Conservation (phyloP, 2,888 invertebrate species). For the Nycteola revayana region DNA sequence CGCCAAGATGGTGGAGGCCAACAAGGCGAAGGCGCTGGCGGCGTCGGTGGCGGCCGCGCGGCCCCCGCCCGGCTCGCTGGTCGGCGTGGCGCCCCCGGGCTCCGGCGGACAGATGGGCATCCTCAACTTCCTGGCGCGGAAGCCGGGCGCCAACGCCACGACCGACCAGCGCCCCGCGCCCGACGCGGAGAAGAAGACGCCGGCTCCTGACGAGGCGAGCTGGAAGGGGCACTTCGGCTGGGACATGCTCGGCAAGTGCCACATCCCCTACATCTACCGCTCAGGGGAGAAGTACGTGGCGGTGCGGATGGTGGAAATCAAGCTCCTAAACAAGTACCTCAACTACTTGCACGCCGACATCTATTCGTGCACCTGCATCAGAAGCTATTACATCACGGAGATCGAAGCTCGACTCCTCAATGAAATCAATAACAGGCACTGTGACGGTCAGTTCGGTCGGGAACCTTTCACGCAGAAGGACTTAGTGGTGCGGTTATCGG, state of each 20-base stretch:
- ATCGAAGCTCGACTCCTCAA: constrained; percentile 94
- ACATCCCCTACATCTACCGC: constrained; percentile 94
- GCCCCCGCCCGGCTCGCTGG: constrained; percentile 66
- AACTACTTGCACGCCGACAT: constrained; percentile 94
- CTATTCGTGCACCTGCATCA: constrained; percentile 94
- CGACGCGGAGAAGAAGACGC: constrained; percentile 67
- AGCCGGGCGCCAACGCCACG: constrained; percentile 51
- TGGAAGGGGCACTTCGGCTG: constrained; percentile 94
- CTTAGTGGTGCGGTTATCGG: constrained; percentile 92
- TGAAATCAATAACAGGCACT: constrained; percentile 96
- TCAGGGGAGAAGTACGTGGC: constrained; percentile 93
- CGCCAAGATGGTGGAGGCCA: constrained; percentile 92
- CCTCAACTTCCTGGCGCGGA: constrained; percentile 82
- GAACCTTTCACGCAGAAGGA: constrained; percentile 94
- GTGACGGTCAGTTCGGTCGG: constrained; percentile 94
- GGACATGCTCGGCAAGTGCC: constrained; percentile 92
- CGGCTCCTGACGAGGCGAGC: constrained; percentile 87
- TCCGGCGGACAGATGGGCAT: constrained; percentile 81
- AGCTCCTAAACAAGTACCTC: constrained; percentile 93
- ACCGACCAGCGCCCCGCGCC: constrained; percentile 50
- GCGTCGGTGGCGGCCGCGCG: constrained; percentile 76
- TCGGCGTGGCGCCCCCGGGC: constrained; percentile 56
- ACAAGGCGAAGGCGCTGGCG: constrained; percentile 84
- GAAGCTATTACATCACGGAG: constrained; percentile 96
- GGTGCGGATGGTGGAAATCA: constrained; percentile 96